Percentiles rank a stretch among this genome's conserved stretches.
These are phyloP conservation scores for Bellardia bayeri DNA, from an alignment of 2,888 invertebrate species.

Conservation along the genomic window DNA sequence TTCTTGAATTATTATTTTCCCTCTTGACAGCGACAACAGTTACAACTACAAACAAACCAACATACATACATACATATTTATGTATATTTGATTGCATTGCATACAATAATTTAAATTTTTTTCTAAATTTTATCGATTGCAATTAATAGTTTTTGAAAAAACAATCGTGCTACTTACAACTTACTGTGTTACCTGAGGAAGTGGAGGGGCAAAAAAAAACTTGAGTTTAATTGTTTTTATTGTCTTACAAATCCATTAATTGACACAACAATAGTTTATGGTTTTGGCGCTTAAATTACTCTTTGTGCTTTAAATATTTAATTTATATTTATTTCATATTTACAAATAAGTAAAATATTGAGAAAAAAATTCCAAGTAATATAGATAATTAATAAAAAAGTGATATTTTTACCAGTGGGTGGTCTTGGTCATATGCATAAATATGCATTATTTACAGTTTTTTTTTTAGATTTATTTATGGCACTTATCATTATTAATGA, in stretches of 20 bases:
- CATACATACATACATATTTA: background rate
- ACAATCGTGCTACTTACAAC: slow-evolving; percentile 9
- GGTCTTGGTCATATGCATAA: slow-evolving; percentile 61
- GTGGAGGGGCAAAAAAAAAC: background rate
- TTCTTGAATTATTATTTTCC: slow-evolving; percentile 61
- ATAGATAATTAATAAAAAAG: slow-evolving; percentile 18
- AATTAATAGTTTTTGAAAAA: slow-evolving; percentile 17
- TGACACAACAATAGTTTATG: slow-evolving; percentile 70
- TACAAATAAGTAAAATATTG: slow-evolving; percentile 18
- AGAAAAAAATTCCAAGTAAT: slow-evolving; percentile 8
- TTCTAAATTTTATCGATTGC: slow-evolving; percentile 8
- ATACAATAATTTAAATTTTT: slow-evolving; percentile 15
- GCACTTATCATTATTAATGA: slow-evolving; percentile 37
- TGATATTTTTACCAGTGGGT: slow-evolving; percentile 58
- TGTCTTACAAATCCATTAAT: slow-evolving; percentile 53
- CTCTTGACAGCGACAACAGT: slow-evolving; percentile 29
- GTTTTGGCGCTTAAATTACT: slow-evolving; percentile 72
- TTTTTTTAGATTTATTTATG: slow-evolving; percentile 43
- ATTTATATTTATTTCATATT: slow-evolving; percentile 47
- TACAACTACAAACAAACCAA: slow-evolving; percentile 1
- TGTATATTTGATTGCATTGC: slow-evolving; percentile 8
- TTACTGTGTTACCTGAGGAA: background rate
- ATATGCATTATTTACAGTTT: slow-evolving; percentile 34
- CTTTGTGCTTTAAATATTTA: slow-evolving; percentile 70
- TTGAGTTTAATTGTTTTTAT: slow-evolving; percentile 29